These are phyloP conservation scores for Mus musculus DNA, from an alignment of 2,113 vertebrate genomes.

Conservation along the genomic window DNA sequence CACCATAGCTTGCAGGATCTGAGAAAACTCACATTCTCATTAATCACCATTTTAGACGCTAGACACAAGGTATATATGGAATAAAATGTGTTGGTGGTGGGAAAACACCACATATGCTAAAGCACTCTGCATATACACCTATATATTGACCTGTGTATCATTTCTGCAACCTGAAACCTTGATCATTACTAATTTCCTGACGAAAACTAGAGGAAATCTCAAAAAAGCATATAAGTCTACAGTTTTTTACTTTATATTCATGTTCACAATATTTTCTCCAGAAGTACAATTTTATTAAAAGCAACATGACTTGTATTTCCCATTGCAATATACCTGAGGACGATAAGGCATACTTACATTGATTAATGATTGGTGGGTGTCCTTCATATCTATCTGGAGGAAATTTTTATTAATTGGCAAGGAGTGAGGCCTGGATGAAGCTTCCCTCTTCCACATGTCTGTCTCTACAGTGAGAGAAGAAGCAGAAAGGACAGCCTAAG, in stretches of 20 bases:
- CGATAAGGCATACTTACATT: not conserved
- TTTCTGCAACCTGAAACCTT: not conserved
- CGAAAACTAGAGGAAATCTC: not conserved
- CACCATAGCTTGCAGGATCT: too few relatives aligned
- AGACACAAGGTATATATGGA: too few relatives aligned
- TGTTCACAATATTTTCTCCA: not conserved
- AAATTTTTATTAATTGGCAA: not conserved
- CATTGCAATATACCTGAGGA: not conserved
- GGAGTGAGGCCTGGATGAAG: not conserved
- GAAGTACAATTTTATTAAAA: not conserved
- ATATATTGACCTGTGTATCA: too few relatives aligned
- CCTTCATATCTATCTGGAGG: not conserved
- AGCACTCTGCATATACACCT: too few relatives aligned
- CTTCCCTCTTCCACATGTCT: not conserved
- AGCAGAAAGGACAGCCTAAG: conserved; percentile 27
- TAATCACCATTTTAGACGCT: too few relatives aligned
- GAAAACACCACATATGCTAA: too few relatives aligned
- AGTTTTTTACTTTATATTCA: not conserved
- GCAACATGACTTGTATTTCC: not conserved
- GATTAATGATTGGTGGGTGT: not conserved
- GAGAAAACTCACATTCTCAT: too few relatives aligned
- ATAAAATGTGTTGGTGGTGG: too few relatives aligned
- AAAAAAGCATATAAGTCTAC: not conserved
- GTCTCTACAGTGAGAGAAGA: not conserved
- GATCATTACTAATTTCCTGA: not conserved